Evolutionary conservation across 2,113 vertebrate species (phyloP).

Genomic region (Gymnarchus niloticus): DNA sequence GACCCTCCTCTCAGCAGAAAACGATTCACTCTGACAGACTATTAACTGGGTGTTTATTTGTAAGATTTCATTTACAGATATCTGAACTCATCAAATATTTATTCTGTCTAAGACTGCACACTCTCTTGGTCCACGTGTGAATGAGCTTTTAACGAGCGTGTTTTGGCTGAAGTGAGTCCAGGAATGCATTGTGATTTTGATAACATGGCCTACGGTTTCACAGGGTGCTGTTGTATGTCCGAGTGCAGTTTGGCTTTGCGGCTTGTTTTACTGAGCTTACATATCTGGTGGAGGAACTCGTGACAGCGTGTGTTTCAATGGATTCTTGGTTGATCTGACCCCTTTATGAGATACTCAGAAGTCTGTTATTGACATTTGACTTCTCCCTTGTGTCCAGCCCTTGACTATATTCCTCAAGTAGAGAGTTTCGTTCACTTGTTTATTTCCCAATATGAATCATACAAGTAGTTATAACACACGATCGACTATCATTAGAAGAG

Average conservation of each 20-base stretch:
- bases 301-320: background rate
- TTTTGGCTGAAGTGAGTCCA: background rate
- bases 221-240: background rate
- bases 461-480: background rate
- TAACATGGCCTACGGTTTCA: background rate
- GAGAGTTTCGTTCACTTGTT: background rate
- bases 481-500: background rate
- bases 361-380: no score
- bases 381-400: no score
- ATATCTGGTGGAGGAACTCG: background rate
- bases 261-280: background rate
- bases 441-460: background rate
- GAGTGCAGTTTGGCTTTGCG: background rate
- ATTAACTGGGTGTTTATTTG: constrained; percentile 20
- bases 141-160: background rate
- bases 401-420: background rate
- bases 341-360: no score
- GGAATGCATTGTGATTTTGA: background rate
- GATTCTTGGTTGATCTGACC: no score
- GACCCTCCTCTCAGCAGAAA: background rate
- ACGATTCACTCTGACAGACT: constrained; percentile 8
- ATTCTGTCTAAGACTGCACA: constrained; percentile 15
- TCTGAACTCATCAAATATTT: constrained; percentile 25
- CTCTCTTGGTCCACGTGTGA: background rate
- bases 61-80: constrained; percentile 24